Base-by-base conservation (phyloP, 2,113 vertebrate genomes). In the Scomber colias region DNA sequence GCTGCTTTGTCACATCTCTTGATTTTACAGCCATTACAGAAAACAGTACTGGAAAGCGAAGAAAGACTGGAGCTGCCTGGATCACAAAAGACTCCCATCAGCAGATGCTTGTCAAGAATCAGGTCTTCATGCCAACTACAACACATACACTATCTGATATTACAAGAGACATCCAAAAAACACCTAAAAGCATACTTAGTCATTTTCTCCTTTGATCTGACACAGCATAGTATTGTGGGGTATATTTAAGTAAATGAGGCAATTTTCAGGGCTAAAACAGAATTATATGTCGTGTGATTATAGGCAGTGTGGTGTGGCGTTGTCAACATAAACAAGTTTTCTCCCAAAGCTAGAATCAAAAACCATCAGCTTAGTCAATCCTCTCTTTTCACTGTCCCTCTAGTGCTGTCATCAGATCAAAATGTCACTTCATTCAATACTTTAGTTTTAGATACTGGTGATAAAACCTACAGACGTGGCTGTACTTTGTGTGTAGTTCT, bases 191-290 rank as follows among this genome's bases (percentile, higher is more conserved):
- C 66, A 68, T 8, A 61, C 27, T 77, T 73, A 66, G 46, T 56
- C 3, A 81, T 82, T 54, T 77, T 75, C 49, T 77, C 30, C 74
- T 88, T 78, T 86, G 72, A 78, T 88, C 62, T 61, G 27, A 45
- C 50, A 59, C 30, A 80, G 14, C 13, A 44, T 12, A 5, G 60
- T 30, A 53, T 51, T 15, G 48, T 44, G 44, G 61, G 60, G 40
- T 62, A 44, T 8, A 67, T 59, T 79, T 78, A 65, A 77, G 70
- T 57, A 65, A 84, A 74, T 67, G 7, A 46, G 45, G 68, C 64
- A 16, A 81, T 86, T 84, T 86, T 85, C 69, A 50, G 51, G 61
- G 24, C 48, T 71, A 17, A 69, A 87, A 60, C 66, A 27, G 59
- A 66, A 71, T 69, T 57, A 68, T 8, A 68, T 57, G 68, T 71